Evolutionary conservation across 2,797 vertebrate genomes (phyloP), one percentile per base, ranked within the genome.

Genomic region (Liparis tanakae): DNA sequence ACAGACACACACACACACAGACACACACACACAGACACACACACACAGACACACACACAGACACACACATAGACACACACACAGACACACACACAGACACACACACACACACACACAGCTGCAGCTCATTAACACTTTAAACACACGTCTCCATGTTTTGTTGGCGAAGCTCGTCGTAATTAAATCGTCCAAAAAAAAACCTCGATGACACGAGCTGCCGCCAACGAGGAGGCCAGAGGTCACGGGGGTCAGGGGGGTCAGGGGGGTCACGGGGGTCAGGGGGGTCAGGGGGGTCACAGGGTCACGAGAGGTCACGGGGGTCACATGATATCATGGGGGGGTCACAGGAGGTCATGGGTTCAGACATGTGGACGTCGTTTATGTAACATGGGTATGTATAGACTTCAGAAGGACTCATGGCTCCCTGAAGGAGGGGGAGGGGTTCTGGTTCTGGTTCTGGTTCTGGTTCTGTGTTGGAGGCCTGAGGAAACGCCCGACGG

Each of bases 401-500:
- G 12, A 53, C 22, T 30, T 30, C 22, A 30, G 22, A 33, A 15
- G 7, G 25, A 54, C 6, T 44, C 25, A 60, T 20, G 3, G 15
- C 12, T 33, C 13, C 1, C 4, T 30, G 25, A 41, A 46, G 56
- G 17, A 15, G 4, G 1, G 20, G 10, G 6, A 50, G 8, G 9
- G 30, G 39, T 50, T 59, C 3, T 22, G 6, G 18, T 18, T 8
- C n/a, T n/a, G n/a, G n/a, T n/a, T n/a, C n/a, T n/a, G n/a, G n/a
- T n/a, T n/a, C n/a, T n/a, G n/a, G n/a, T n/a, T 34, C 37, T 30
- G 25, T 53, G 0, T 57, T 57, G 41, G 25, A 48, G 44, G 25
- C 3, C 18, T 65, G 20, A 70, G 72, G 78, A 83, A 76, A 70
- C 25, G 64, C 70, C 58, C 4, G 1, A 36, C 44, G 43, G 41